Evolutionary conservation across 2,888 invertebrate species (phyloP), one percentile per base, ranked within the genome.

Genomic region (Onthophagus sagittarius): DNA sequence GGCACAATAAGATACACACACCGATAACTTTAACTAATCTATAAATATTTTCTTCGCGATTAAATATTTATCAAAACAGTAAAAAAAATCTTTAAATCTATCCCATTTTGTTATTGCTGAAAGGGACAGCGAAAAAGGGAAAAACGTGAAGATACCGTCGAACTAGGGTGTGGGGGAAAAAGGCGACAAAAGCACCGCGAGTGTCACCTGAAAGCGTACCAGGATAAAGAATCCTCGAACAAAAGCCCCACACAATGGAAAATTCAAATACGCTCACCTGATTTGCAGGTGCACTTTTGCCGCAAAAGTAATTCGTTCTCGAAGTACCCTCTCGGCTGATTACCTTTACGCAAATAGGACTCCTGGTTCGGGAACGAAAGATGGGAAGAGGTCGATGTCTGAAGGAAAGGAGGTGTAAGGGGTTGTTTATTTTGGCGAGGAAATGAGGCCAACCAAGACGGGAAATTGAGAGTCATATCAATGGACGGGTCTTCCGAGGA

Each of bases 251-350:
- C 39, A 67, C 32, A 67, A 67, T 23, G 32, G 67, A 67, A 67
- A 67, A 67, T 67, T 67, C 67, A 67, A 31, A 67, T 67, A 67
- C 67, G 67, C n/a, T 32, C 31, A n/a, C 31, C 67, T 67, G 67
- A 67, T 67, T 67, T 67, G 67, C 39, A 53, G 39, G 39, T 53
- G 39, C 39, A 53, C 39, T 53, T 53, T 53, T 53, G 39, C 39
- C 39, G 39, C 39, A 53, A 53, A 53, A 53, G 39, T 53, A 53
- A 53, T 53, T 53, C 39, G 39, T 53, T 53, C 39, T 53, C 39
- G 39, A 9, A 53, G 39, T 53, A 53, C 39, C 39, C 39, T 11
- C 39, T 53, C 39, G 39, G 2, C 11, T 53, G 39, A 53, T 53
- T 53, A 53, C 39, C 39, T 53, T 53, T 53, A 53, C 39, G 39